phyloP scores from a whole-genome alignment of 1,140 invertebrate genomes.

The Maconellicoccus hirsutus region DNA sequence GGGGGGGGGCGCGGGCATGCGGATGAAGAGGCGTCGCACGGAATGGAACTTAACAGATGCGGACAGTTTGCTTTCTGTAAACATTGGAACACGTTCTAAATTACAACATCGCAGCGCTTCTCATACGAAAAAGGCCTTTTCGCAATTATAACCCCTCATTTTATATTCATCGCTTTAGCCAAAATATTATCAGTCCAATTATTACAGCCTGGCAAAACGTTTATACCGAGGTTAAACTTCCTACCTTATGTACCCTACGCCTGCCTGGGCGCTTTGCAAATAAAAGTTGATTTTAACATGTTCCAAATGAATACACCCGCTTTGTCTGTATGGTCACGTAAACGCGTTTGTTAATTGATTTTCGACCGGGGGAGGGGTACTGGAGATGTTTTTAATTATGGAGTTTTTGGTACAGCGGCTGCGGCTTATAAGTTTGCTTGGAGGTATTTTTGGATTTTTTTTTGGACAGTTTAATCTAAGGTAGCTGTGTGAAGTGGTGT shows the following conservation, averaged over 20 bases:
- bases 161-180: constrained; percentile 19
- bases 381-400: too few species aligned
- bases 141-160: constrained; percentile 21
- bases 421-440: too few species aligned
- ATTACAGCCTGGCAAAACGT: not conserved
- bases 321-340: not conserved
- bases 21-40: not conserved
- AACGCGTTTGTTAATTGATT: too few species aligned
- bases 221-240: not conserved
- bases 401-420: too few species aligned
- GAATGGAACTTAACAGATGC: constrained; percentile 22
- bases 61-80: constrained; percentile 21
- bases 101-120: not conserved
- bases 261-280: not conserved
- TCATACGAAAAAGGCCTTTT: constrained; percentile 17
- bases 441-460: too few species aligned
- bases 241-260: not conserved
- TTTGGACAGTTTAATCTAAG: too few species aligned
- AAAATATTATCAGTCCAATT: constrained; percentile 18
- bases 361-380: too few species aligned
- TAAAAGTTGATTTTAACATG: constrained; percentile 5
- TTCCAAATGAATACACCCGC: not conserved
- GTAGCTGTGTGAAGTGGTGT: too few species aligned
- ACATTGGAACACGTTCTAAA: constrained; percentile 21
- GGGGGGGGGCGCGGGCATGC: not conserved